These are phyloP conservation scores for Olivierus martensii DNA, from an alignment of 1,140 invertebrate genomes.

Conservation along the genomic window DNA sequence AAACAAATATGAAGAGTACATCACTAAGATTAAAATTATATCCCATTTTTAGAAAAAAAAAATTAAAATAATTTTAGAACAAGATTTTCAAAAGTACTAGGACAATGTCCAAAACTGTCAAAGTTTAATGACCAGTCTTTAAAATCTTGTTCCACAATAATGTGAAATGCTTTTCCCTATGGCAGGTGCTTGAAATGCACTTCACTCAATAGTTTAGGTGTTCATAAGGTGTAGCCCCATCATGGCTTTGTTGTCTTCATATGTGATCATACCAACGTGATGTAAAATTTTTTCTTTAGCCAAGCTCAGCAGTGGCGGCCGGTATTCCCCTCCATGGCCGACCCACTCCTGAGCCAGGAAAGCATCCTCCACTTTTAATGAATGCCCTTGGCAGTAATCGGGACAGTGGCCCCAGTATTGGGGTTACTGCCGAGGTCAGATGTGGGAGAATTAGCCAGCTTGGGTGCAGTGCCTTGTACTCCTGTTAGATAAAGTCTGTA, in stretches of 20 bases:
- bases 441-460: conserved; percentile 18
- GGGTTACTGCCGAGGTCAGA: conserved; percentile 19
- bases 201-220: conserved; percentile 13
- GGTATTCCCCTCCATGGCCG: not conserved
- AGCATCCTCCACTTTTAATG: conserved; percentile 9
- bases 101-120: not conserved
- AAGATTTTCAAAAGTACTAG: not conserved
- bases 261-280: conserved; percentile 23
- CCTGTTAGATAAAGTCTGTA: conserved; percentile 14
- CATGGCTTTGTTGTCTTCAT: conserved; percentile 24
- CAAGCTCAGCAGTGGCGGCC: conserved; percentile 7
- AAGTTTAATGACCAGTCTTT: not conserved
- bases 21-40: too few species aligned
- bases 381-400: conserved; percentile 19
- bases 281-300: conserved; percentile 6
- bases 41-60: not conserved
- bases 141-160: not conserved
- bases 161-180: conserved; percentile 7
- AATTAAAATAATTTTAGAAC: not conserved
- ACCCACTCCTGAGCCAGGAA: conserved; percentile 6
- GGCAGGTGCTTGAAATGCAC: conserved; percentile 12
- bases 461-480: conserved; percentile 17
- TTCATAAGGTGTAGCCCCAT: conserved; percentile 14
- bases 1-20: too few species aligned
- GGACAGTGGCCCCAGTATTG: conserved; percentile 14